Base-by-base conservation (phyloP, 2,888 invertebrate species). In the Prosapia bicincta region DNA sequence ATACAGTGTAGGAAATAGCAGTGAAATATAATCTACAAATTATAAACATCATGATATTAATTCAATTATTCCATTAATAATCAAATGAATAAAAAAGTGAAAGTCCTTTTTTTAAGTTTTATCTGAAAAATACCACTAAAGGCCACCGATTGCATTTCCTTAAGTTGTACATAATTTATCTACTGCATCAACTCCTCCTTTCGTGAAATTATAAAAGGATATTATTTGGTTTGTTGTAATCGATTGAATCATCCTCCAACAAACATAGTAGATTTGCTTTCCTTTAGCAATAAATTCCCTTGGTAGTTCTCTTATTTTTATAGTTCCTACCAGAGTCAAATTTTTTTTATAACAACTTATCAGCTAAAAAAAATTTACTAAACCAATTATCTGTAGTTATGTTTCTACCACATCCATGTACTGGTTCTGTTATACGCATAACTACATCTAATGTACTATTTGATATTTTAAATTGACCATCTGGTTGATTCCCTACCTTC, bases 301-400 rank as follows among this genome's bases (percentile, higher is more conserved):
- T n/a, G n/a, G n/a, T n/a, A n/a, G n/a, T n/a, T n/a, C n/a, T n/a
- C n/a, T n/a, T n/a, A 13, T 32, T 20, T 71, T 3, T 15, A 70
- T 1, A 23, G 70, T 70, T 24, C 70, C 71, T 6, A 75, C 28
- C 3, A 71, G n/a, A 20, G 20, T 66, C 71, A 20, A 75, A 26
- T 20, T 70, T 26, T 24, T 43, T 66, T 38, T 66, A 23, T 15
- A 75, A n/a, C 15, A 32, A 9, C 6, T 24, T 38, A 10, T 70
- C 30, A 15, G 67, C 71, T 24, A 75, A 28, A 20, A 32, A 38
- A 1, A 71, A 20, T 20, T 26, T 28, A 13, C 67, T 30, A 26
- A 28, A 75, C 71, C 71, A 75, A 43, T 75, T 75, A 38, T 75
- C 71, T 15, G 26, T 67, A 9, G 71, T 75, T 9, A 75, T 28